These are phyloP conservation scores for Drosophila colorata DNA, from an alignment of 2,888 invertebrate species.

Conservation along the genomic window DNA sequence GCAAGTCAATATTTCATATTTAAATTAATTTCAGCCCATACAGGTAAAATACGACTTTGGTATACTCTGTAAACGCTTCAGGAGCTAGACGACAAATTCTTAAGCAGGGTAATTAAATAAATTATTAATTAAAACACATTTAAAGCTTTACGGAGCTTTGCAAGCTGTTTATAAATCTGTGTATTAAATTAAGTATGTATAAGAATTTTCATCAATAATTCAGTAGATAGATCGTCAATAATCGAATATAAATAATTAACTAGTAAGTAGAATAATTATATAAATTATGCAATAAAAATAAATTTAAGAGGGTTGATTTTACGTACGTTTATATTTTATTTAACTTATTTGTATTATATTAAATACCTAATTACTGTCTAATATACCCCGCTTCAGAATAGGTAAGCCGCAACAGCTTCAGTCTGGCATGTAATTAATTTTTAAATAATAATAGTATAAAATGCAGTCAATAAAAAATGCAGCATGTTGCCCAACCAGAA, in stretches of 20 bases:
- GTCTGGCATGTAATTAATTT: conserved; percentile 75
- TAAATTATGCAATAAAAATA: no score
- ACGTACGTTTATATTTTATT: not conserved
- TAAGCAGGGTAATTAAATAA: no score
- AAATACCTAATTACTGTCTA: not conserved
- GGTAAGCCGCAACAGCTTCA: conserved; percentile 22
- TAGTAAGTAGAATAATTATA: no score
- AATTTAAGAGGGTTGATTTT: no score
- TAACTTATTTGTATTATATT: not conserved
- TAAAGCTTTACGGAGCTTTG: not conserved
- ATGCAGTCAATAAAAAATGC: conserved; percentile 59
- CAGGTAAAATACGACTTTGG: conserved; percentile 8
- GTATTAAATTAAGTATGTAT: not conserved
- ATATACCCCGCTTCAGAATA: not conserved
- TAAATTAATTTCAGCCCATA: conserved; percentile 41
- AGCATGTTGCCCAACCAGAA: conserved; percentile 12
- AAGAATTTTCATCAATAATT: no score
- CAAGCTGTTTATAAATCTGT: not conserved
- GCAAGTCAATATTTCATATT: conserved; percentile 47
- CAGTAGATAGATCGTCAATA: no score
- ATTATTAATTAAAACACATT: not conserved
- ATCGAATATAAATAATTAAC: no score
- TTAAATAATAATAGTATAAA: conserved; percentile 74
- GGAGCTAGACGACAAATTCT: no score
- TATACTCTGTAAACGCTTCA: conserved; percentile 14